Evolutionary conservation across 2,797 vertebrate genomes (phyloP).

Genomic region (Adelosebastes latens): DNA sequence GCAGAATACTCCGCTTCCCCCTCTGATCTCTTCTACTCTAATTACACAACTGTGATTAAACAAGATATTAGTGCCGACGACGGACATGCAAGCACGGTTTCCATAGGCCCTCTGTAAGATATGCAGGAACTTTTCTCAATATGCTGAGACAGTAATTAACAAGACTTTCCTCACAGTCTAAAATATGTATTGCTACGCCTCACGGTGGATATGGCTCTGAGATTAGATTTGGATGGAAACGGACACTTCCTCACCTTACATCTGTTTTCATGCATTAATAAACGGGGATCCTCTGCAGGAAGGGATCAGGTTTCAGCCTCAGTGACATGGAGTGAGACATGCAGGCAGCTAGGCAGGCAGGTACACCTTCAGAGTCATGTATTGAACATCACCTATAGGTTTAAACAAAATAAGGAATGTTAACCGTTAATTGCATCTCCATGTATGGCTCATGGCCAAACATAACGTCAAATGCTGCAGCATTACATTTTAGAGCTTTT

Average conservation of each 20-base stretch:
- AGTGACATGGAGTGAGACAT: conserved; percentile 18
- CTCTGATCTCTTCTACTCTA: conserved; percentile 55
- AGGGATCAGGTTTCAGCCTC: conserved; percentile 51
- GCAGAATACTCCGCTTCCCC: conserved; percentile 9
- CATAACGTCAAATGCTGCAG: background rate
- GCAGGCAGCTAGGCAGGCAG: background rate
- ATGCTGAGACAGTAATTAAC: conserved; percentile 9
- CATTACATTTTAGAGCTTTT: background rate
- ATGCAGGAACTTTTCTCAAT: conserved; percentile 32
- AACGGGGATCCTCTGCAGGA: conserved; percentile 47
- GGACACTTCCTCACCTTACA: conserved; percentile 59
- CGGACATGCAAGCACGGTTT: conserved; percentile 13
- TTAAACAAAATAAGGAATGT: background rate
- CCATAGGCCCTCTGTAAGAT: conserved; percentile 4
- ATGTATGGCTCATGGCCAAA: background rate
- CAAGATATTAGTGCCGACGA: conserved; percentile 23
- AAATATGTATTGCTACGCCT: conserved; percentile 23
- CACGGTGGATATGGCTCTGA: background rate
- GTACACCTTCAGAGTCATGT: background rate
- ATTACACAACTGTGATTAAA: conserved; percentile 58
- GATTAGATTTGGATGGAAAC: conserved; percentile 49
- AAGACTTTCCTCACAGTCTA: conserved; percentile 9
- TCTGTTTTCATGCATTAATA: conserved; percentile 75
- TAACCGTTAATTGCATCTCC: background rate
- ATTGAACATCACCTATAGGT: conserved; percentile 8